Percentiles rank a stretch among this genome's conserved stretches.
Evolutionary conservation across 2,113 vertebrate species (phyloP).

Genomic region (Otis tarda): DNA sequence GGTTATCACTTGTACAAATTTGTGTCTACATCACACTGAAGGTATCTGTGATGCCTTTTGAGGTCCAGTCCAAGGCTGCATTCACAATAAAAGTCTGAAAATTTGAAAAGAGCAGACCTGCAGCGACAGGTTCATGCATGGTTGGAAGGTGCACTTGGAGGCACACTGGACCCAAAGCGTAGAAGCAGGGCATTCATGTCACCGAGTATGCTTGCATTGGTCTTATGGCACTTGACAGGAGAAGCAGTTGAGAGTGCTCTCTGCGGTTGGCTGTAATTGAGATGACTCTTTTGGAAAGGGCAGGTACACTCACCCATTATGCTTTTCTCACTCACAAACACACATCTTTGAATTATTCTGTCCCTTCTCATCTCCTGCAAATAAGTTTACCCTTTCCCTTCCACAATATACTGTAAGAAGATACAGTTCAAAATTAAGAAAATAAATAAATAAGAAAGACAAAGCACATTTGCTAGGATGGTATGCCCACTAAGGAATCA

Average conservation of each 20-base stretch:
- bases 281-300: not conserved
- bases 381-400: not conserved
- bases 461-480: not conserved
- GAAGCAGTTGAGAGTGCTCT: not conserved
- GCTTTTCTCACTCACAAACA: not conserved
- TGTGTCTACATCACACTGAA: not conserved
- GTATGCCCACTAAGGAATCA: not conserved
- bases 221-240: not conserved
- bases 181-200: not conserved
- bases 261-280: not conserved
- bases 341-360: not conserved
- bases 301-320: not conserved
- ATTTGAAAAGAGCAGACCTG: not conserved
- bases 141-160: not conserved
- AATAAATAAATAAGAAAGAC: not conserved
- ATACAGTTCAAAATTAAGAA: not conserved
- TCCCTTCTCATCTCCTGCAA: not conserved
- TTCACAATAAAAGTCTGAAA: rapidly evolving
- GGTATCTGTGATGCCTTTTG: not conserved
- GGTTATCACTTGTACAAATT: not conserved
- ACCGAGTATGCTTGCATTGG: not conserved
- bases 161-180: not conserved
- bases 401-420: not conserved
- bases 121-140: not conserved
- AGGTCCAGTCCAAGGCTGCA: not conserved